phyloP scores from a whole-genome alignment of 2,113 vertebrate species.

The Rutilus rutilus region DNA sequence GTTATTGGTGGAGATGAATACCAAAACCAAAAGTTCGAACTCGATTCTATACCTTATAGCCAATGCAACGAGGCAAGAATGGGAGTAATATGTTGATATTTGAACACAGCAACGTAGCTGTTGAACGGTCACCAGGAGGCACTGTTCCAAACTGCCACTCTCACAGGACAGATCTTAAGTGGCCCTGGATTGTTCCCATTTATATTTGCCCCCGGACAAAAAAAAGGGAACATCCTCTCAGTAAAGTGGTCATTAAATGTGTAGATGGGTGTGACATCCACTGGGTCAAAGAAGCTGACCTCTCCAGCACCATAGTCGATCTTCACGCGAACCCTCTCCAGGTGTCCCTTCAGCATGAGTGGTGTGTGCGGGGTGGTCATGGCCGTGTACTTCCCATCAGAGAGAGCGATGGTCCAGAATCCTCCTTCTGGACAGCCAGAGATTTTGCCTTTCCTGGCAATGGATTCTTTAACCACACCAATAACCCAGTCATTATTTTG shows the following conservation, averaged over 20 bases:
- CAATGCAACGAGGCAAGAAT: no score
- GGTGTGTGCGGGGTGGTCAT: constrained; percentile 75
- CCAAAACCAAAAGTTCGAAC: no score
- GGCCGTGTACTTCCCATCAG: constrained; percentile 72
- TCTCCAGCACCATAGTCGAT: constrained; percentile 75
- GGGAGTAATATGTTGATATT: no score
- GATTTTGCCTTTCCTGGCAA: constrained; percentile 77
- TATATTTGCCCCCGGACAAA: constrained; percentile 80
- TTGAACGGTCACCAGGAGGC: constrained; percentile 69
- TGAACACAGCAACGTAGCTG: background rate
- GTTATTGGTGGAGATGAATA: no score
- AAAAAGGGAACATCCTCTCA: constrained; percentile 79
- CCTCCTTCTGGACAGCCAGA: constrained; percentile 76
- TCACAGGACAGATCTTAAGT: constrained; percentile 75
- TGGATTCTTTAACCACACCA: constrained; percentile 74
- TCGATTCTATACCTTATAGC: no score
- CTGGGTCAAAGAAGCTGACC: constrained; percentile 74
- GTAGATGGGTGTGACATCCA: constrained; percentile 72
- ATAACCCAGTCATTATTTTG: constrained; percentile 79
- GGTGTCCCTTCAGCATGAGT: constrained; percentile 55
- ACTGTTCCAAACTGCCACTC: constrained; percentile 80
- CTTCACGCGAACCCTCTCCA: constrained; percentile 73
- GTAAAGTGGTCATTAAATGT: constrained; percentile 73
- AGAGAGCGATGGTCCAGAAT: constrained; percentile 79
- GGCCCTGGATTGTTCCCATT: constrained; percentile 76